Evolutionary conservation across 2,797 vertebrate species (phyloP).

Genomic region (Catamblyrhynchus diadema): DNA sequence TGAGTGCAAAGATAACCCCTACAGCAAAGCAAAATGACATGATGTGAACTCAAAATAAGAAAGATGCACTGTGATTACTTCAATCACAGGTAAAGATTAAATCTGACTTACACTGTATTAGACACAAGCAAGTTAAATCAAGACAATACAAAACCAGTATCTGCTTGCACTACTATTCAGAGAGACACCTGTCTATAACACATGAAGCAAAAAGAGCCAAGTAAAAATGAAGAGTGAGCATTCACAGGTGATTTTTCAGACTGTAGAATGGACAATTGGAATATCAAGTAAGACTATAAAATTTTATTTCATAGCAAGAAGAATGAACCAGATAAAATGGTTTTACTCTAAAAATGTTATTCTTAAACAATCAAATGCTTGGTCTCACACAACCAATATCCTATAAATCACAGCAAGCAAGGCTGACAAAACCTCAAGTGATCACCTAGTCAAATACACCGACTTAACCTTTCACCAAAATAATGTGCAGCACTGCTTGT

Average conservation of each 20-base stretch:
- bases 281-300: background rate
- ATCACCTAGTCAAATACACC: background rate
- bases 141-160: background rate
- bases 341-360: background rate
- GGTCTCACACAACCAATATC: background rate
- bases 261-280: background rate
- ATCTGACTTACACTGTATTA: background rate
- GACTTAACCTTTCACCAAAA: background rate
- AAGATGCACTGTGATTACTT: background rate
- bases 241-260: background rate
- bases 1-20: background rate
- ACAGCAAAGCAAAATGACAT: background rate
- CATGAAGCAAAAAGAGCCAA: background rate
- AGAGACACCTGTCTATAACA: background rate
- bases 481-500: background rate
- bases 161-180: background rate
- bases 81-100: background rate
- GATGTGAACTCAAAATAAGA: background rate
- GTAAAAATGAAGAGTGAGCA: background rate
- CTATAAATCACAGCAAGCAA: background rate
- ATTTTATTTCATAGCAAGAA: background rate
- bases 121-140: background rate
- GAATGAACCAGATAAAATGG: background rate
- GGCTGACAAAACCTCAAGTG: background rate
- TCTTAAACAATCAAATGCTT: background rate